These are phyloP conservation scores for Aspidoscelis tigris DNA, from an alignment of 2,113 vertebrate species.

Conservation along the genomic window DNA sequence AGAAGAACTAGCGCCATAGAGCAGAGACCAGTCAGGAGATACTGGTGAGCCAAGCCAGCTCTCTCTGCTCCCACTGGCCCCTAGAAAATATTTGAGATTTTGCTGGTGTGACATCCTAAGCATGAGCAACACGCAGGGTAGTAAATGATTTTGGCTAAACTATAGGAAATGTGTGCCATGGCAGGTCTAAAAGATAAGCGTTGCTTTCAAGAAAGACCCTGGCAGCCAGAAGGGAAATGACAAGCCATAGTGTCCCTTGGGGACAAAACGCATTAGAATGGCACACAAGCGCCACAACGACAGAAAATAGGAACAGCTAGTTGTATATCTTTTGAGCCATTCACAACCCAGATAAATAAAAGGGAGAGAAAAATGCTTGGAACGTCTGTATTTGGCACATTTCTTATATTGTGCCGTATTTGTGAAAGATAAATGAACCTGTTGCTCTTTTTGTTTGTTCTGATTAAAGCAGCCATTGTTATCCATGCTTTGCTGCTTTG, in stretches of 20 bases:
- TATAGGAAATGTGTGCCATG: slow-evolving; percentile 44
- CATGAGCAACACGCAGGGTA: slow-evolving; percentile 53
- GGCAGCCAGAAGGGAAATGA: not conserved
- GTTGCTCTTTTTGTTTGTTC: not conserved
- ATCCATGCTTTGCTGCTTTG: not conserved
- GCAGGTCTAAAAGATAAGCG: slow-evolving; percentile 52
- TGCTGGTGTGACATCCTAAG: not conserved
- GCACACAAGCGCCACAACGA: not conserved
- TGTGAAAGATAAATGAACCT: not conserved
- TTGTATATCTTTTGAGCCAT: not conserved
- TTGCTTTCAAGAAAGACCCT: slow-evolving; percentile 27
- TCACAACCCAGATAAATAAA: not conserved
- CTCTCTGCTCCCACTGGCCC: too few relatives aligned
- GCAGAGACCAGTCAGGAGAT: too few relatives aligned
- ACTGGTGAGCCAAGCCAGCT: too few relatives aligned
- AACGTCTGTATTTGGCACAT: too few relatives aligned
- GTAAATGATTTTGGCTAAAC: slow-evolving; percentile 60
- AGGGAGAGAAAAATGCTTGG: not conserved
- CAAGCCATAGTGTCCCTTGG: not conserved
- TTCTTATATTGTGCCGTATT: too few relatives aligned
- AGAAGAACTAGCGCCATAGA: too few relatives aligned
- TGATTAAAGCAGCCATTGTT: too few relatives aligned
- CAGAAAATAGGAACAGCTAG: not conserved
- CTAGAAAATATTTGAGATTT: too few relatives aligned
- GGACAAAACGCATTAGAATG: not conserved